Percentiles rank a stretch among this genome's conserved stretches.
Conservation (phyloP, 2,888 invertebrate species). For the Anagyrus pseudococci region DNA sequence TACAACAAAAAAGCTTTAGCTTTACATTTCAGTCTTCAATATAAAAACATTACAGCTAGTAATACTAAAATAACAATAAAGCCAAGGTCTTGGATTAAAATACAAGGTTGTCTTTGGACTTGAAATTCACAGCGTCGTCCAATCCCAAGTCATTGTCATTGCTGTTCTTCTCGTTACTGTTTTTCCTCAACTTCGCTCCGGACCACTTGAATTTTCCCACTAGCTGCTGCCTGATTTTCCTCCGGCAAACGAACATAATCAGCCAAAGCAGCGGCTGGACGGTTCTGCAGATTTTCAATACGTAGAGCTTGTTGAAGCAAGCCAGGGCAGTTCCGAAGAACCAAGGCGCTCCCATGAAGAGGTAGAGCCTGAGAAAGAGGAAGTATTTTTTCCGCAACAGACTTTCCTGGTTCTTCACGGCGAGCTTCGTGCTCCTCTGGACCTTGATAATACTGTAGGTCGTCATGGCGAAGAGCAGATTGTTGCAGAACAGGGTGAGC, state of each 20-base stretch:
- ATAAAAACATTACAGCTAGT: no score
- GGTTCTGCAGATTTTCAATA: slow-evolving; percentile 47
- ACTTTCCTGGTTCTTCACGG: slow-evolving; percentile 42
- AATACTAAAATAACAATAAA: no score
- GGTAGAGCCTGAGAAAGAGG: slow-evolving; percentile 47
- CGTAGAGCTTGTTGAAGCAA: slow-evolving; percentile 45
- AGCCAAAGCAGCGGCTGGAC: slow-evolving; percentile 49
- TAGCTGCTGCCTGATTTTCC: slow-evolving; percentile 27
- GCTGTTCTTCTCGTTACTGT: background rate
- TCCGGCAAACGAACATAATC: slow-evolving; percentile 41
- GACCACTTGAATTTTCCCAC: slow-evolving; percentile 7
- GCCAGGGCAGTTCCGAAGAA: slow-evolving; percentile 47
- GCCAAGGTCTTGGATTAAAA: no score
- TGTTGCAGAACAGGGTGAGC: slow-evolving; percentile 47
- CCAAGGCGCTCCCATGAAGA: slow-evolving; percentile 53
- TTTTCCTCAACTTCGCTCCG: background rate
- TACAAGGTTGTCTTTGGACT: slow-evolving; percentile 4
- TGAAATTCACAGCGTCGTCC: background rate
- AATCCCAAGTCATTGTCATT: background rate
- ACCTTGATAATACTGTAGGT: slow-evolving; percentile 48
- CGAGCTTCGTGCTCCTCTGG: slow-evolving; percentile 46
- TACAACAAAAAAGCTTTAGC: no score
- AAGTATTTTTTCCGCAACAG: slow-evolving; percentile 46
- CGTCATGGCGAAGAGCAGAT: slow-evolving; percentile 48
- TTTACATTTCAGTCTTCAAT: no score